Evolutionary conservation across 2,888 invertebrate genomes (phyloP).

Genomic region (Rambutsinella grinnellia): DNA sequence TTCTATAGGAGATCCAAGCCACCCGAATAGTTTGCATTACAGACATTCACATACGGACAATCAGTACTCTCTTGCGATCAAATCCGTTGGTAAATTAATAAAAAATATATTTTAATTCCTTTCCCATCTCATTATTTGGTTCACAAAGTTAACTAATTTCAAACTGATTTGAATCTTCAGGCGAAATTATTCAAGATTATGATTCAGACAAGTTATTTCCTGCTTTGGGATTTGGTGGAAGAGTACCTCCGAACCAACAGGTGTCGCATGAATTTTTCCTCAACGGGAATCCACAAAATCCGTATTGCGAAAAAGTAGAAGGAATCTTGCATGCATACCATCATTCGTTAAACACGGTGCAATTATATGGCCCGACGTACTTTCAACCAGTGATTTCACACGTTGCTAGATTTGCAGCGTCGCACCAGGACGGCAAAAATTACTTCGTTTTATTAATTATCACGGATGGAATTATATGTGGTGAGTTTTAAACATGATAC

Average conservation of each 20-base stretch:
- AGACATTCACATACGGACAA: slow-evolving; percentile 70
- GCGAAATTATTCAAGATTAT: slow-evolving; percentile 70
- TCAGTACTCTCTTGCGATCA: slow-evolving; percentile 71
- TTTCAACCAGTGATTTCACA: slow-evolving; percentile 74
- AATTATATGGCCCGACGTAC: slow-evolving; percentile 72
- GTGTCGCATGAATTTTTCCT: slow-evolving; percentile 71
- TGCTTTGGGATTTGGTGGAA: slow-evolving; percentile 71
- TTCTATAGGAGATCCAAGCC: slow-evolving; percentile 66
- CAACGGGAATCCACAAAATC: slow-evolving; percentile 71
- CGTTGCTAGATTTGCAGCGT: slow-evolving; percentile 71
- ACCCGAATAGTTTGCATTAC: slow-evolving; percentile 69
- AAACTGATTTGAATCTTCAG: too few species aligned
- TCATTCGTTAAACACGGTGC: slow-evolving; percentile 68
- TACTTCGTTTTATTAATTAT: slow-evolving; percentile 75
- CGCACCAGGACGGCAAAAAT: slow-evolving; percentile 71
- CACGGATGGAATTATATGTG: slow-evolving; percentile 74
- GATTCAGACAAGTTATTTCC: slow-evolving; percentile 66
- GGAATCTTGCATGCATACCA: slow-evolving; percentile 71
- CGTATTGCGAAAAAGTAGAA: slow-evolving; percentile 69
- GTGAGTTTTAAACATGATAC: too few species aligned
- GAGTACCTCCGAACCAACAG: slow-evolving; percentile 70
- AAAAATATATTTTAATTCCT: slow-evolving; percentile 39
- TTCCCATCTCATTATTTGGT: background rate
- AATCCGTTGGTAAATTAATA: slow-evolving; percentile 69
- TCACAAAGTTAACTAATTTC: slow-evolving; percentile 2